Base-by-base conservation (phyloP, 2,888 invertebrate species). In the Callyntrura guangdongensis region DNA sequence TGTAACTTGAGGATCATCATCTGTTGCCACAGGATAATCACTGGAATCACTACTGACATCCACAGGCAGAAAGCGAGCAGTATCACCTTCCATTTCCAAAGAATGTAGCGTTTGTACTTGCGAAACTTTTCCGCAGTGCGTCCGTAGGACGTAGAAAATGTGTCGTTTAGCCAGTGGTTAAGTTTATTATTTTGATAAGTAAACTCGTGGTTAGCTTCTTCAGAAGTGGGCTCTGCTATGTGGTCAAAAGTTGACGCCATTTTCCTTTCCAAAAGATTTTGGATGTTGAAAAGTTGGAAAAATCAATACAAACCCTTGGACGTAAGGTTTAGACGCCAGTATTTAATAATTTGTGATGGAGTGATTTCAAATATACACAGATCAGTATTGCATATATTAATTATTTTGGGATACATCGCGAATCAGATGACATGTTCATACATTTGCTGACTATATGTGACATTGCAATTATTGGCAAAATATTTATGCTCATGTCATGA, bases 231-330 rank as follows among this genome's bases (percentile, higher is more conserved):
- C 25, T 84, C 84, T 12, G 56, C 49, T 25, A 84, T 69, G 17
- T 56, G 53, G 36, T 84, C 84, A 27, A 84, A 84, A 53, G 84
- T 72, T 22, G 22, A 27, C 9, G 67, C 45, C 83, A 83, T 82
- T 61, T 81, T 81, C 4, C 2, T 56, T 17, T 9, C 6, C 17
- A 25, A 20, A 81, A 81, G 53, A n/a, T n/a, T 14, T 67, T 27
- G 6, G 27, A 67, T 36, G 67, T 0, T 67, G 27, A 27, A n/a
- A 4, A 59, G n/a, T 59, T 59, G 3, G 2, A 2, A 36, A 36
- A 36, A 4, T 36, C 36, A 36, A 36, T 36, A 6, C 6, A 2
- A 6, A 36, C 53, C 2, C n/a, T 1, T 53, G 53, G 53, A 14
- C n/a, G n/a, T n/a, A n/a, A n/a, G n/a, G 11, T 14, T n/a, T 14